These are phyloP conservation scores for Xiphophorus birchmanni DNA, from an alignment of 2,797 vertebrate genomes.

Conservation along the genomic window DNA sequence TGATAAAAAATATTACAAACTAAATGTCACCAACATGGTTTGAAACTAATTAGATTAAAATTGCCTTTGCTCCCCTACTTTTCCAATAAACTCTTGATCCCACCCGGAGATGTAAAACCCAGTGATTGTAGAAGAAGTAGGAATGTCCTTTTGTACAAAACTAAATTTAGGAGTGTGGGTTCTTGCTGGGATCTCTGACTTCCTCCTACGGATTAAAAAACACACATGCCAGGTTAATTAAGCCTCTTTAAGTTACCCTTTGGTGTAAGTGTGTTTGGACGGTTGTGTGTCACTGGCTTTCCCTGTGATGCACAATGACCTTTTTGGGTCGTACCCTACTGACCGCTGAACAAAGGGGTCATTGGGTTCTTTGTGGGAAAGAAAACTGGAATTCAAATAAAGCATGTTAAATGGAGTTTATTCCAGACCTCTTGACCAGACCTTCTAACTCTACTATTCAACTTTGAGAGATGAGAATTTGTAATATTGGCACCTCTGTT, in stretches of 20 bases:
- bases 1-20: background rate
- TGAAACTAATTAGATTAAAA: background rate
- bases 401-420: background rate
- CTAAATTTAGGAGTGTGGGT: background rate
- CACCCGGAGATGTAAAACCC: background rate
- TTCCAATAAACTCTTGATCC: background rate
- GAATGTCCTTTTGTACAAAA: background rate
- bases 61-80: background rate
- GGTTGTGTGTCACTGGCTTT: background rate
- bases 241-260: background rate
- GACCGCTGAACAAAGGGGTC: background rate
- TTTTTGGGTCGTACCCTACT: background rate
- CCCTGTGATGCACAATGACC: background rate
- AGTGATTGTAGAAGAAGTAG: background rate
- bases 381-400: background rate
- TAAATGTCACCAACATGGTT: background rate
- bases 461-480: background rate
- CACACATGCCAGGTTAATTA: background rate
- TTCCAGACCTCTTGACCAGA: background rate
- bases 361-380: background rate
- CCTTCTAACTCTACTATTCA: background rate
- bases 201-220: background rate
- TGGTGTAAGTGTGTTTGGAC: background rate
- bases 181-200: background rate
- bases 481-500: background rate